Conservation (phyloP, 2,797 vertebrate genomes). For the Poecilia gillii region DNA sequence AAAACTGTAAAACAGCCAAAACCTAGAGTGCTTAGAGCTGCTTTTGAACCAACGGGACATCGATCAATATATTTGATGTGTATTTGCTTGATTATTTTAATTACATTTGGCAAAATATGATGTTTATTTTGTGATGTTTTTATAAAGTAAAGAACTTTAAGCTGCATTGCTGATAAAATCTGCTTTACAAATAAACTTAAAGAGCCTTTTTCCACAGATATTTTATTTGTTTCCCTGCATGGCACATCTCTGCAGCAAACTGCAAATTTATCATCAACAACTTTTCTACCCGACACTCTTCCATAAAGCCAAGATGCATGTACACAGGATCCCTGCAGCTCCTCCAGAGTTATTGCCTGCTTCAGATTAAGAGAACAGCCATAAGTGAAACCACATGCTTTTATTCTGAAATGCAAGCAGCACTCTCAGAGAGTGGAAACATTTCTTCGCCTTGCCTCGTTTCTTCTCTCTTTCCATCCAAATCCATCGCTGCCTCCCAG, state of each 20-base stretch:
- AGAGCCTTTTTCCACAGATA: not conserved
- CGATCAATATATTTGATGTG: too few relatives aligned
- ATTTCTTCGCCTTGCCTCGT: not conserved
- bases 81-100: too few relatives aligned
- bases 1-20: too few relatives aligned
- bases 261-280: not conserved
- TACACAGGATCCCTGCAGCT: not conserved
- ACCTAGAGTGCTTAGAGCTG: too few relatives aligned
- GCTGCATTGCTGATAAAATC: too few relatives aligned
- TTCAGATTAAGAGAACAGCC: not conserved
- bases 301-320: not conserved
- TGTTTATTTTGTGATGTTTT: too few relatives aligned
- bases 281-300: not conserved
- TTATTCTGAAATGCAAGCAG: not conserved
- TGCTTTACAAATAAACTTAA: not conserved
- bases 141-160: too few relatives aligned
- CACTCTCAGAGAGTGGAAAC: not conserved
- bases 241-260: not conserved
- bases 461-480: constrained; percentile 13
- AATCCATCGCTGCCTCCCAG: constrained; percentile 40
- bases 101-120: too few relatives aligned
- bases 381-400: not conserved
- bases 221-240: not conserved
- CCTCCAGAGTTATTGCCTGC: not conserved
- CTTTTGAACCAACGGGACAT: too few relatives aligned